Evolutionary conservation across 2,888 invertebrate species (phyloP), one percentile per base, ranked within the genome.

Genomic region (Dryobotodes eremita): DNA sequence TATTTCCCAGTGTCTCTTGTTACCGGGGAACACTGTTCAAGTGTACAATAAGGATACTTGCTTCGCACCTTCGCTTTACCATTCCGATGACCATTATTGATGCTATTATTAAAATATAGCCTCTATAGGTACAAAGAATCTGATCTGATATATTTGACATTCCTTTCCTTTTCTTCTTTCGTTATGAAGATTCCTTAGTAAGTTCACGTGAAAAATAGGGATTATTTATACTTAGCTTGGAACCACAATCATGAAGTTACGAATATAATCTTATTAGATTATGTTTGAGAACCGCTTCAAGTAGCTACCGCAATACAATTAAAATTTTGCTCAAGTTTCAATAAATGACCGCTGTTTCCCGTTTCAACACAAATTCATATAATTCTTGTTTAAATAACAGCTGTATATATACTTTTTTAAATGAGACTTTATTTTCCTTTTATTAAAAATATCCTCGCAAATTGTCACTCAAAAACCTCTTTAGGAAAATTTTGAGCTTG

Each of bases 391-490:
- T 73, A 59, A 53, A 70, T 55, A 77, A 70, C 59, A 50, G 82
- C 61, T 59, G 23, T 71, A 46, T 20, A 36, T 69, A n/a, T n/a
- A n/a, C 72, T 77, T 71, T 65, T 79, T 75, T n/a, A 62, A 80
- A 77, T 36, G 55, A 48, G 20, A 57, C 50, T 64, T 77, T 50
- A 74, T 71, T 75, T 86, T 75, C 23, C 48, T 50, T 57, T 77
- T 80, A 80, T 61, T 71, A 62, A 73, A 84, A 80, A 81, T 76
- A 74, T 71, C n/a, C 55, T 55, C 46, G 53, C 69, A 86, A 87
- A 86, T 87, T 86, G 85, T 80, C 85, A 81, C 85, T 87, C 65
- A 78, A 76, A 87, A 87, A 80, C 85, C 85, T 80, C 74, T 87
- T 87, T 76, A 68, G 11, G 74, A 72, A 86, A 87, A 81, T 79